Conservation (phyloP, 1,140 invertebrate species). For the Tribolium madens region DNA sequence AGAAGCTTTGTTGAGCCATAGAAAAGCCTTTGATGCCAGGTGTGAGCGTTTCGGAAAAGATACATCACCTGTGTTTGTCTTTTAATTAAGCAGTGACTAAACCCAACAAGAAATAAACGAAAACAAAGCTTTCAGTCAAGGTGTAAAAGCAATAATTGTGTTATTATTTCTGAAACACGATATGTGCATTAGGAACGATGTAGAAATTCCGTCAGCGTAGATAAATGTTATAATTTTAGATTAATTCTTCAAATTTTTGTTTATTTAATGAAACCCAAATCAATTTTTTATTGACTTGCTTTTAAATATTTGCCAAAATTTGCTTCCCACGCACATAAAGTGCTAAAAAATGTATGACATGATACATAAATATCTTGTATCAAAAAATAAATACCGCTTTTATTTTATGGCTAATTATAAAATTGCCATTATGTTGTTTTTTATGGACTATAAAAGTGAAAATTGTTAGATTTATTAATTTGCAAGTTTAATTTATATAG, state of each 20-base stretch:
- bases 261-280: too few species aligned
- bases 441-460: not conserved
- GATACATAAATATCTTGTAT: constrained; percentile 1
- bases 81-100: not conserved
- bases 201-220: not conserved
- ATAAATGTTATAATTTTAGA: not conserved
- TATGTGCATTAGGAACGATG: not conserved
- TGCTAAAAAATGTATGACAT: constrained; percentile 11
- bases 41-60: not conserved
- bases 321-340: not conserved
- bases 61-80: not conserved
- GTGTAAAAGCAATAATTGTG: not conserved
- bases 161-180: not conserved
- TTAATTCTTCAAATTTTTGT: too few species aligned
- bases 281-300: too few species aligned
- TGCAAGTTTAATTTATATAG: too few species aligned
- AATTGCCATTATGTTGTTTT: not conserved
- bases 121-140: not conserved
- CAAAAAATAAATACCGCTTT: not conserved
- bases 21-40: not conserved
- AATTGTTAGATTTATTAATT: not conserved
- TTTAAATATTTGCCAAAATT: not conserved
- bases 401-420: constrained; percentile 6
- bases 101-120: not conserved
- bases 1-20: not conserved